Percentiles rank a stretch among this genome's conserved stretches.
These are phyloP conservation scores for Diorhabda carinulata DNA, from an alignment of 1,140 invertebrate genomes.

Conservation along the genomic window DNA sequence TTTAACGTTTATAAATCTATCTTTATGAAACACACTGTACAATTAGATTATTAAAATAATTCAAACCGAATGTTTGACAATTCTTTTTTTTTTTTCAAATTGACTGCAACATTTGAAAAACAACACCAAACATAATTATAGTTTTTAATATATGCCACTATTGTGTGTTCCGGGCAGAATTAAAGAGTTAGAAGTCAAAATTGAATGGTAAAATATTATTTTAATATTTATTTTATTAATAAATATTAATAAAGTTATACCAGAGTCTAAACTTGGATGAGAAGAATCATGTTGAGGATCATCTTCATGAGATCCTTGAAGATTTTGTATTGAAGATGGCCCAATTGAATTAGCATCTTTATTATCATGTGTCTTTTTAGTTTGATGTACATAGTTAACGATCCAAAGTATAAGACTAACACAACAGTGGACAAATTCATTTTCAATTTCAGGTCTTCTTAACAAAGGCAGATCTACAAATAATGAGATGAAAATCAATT, in stretches of 20 bases:
- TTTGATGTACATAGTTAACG: conserved; percentile 71
- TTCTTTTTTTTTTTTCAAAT: too few relatives aligned
- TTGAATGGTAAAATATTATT: too few relatives aligned
- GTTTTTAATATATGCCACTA: too few relatives aligned
- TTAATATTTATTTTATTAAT: too few relatives aligned
- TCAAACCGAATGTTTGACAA: too few relatives aligned
- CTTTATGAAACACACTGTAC: too few relatives aligned
- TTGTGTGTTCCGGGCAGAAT: too few relatives aligned
- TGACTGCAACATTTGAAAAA: too few relatives aligned
- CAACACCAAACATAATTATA: too few relatives aligned
- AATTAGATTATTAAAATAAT: too few relatives aligned
- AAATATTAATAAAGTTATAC: conserved; percentile 28
- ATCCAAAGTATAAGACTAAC: conserved; percentile 88
- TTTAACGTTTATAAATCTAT: too few relatives aligned
- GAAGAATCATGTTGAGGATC: conserved; percentile 39
- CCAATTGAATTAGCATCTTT: conserved; percentile 23
- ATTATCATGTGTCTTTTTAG: conserved; percentile 27
- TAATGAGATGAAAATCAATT: background rate
- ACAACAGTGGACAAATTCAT: conserved; percentile 68
- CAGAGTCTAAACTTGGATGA: conserved; percentile 44
- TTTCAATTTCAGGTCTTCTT: conserved; percentile 56
- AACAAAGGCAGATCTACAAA: conserved; percentile 57
- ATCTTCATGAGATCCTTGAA: conserved; percentile 34
- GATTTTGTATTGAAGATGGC: conserved; percentile 17
- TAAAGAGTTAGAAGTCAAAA: too few relatives aligned